These are phyloP conservation scores for Bubalus kerabau DNA, from an alignment of 2,113 vertebrate genomes.

Conservation along the genomic window DNA sequence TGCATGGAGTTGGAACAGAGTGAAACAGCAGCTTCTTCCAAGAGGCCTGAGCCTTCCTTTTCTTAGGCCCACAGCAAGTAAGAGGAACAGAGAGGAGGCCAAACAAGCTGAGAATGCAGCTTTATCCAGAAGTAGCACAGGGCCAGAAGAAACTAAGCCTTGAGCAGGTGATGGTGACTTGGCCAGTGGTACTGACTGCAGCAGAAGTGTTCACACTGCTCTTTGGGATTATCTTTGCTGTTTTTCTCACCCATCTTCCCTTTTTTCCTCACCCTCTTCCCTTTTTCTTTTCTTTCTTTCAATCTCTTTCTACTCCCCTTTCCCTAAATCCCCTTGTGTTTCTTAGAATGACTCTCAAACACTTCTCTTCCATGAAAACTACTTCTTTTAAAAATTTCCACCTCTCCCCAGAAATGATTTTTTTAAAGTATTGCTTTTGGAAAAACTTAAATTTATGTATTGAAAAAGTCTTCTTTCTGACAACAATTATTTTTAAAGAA, in stretches of 20 bases:
- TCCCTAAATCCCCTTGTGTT: background rate
- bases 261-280: background rate
- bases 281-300: background rate
- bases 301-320: background rate
- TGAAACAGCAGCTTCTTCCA: background rate
- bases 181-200: background rate
- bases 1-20: background rate
- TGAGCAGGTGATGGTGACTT: background rate
- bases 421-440: background rate
- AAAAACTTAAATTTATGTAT: background rate
- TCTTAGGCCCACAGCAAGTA: background rate
- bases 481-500: background rate
- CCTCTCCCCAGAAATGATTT: background rate
- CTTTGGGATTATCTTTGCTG: background rate
- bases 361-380: background rate
- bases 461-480: background rate
- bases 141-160: background rate
- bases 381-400: background rate
- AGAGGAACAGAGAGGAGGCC: background rate
- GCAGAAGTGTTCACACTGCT: background rate
- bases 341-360: background rate
- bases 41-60: background rate
- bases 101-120: background rate
- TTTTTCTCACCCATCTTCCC: background rate
- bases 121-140: background rate